Percentiles rank a stretch among this genome's conserved stretches.
Evolutionary conservation across 2,797 vertebrate species (phyloP).

Genomic region (Acrossocheilus wenchowensis): DNA sequence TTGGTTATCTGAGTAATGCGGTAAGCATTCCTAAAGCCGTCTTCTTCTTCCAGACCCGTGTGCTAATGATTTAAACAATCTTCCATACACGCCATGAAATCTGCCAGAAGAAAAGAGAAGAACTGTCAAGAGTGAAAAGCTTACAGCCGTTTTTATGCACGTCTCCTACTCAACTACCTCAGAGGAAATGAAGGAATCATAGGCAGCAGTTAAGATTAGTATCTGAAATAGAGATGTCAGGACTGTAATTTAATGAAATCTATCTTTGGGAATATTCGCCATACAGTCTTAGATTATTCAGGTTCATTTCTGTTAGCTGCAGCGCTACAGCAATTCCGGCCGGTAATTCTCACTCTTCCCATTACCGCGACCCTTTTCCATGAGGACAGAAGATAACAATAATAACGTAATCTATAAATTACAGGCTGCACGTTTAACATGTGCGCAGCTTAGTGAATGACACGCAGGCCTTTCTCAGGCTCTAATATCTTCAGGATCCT

Average conservation of each 20-base stretch:
- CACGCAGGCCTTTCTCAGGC: not conserved
- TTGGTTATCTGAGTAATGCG: conserved; percentile 2
- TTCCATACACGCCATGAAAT: not conserved
- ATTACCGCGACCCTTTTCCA: conserved; percentile 26
- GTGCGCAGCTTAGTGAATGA: conserved; percentile 33
- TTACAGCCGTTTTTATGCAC: conserved; percentile 21
- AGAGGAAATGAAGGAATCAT: conserved; percentile 47
- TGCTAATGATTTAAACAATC: conserved; percentile 28
- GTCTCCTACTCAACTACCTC: conserved; percentile 26
- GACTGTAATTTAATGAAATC: conserved; percentile 46
- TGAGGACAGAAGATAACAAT: conserved; percentile 45
- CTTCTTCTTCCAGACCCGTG: not conserved
- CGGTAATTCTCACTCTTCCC: conserved; percentile 36
- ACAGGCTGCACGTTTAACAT: conserved; percentile 31
- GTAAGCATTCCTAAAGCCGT: not conserved
- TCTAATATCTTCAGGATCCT: conserved; percentile 28
- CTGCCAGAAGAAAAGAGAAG: conserved; percentile 19
- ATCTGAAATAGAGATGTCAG: conserved; percentile 51
- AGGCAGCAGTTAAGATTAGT: conserved; percentile 36
- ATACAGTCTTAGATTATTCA: conserved; percentile 24
- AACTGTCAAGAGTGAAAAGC: conserved; percentile 29
- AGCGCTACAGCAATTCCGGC: conserved; percentile 1
- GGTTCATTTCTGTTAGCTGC: conserved; percentile 5
- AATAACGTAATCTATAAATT: conserved; percentile 55
- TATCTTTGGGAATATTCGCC: conserved; percentile 38